Evolutionary conservation across 2,113 vertebrate genomes (phyloP).

Genomic region (Cyanoliseus patagonus): DNA sequence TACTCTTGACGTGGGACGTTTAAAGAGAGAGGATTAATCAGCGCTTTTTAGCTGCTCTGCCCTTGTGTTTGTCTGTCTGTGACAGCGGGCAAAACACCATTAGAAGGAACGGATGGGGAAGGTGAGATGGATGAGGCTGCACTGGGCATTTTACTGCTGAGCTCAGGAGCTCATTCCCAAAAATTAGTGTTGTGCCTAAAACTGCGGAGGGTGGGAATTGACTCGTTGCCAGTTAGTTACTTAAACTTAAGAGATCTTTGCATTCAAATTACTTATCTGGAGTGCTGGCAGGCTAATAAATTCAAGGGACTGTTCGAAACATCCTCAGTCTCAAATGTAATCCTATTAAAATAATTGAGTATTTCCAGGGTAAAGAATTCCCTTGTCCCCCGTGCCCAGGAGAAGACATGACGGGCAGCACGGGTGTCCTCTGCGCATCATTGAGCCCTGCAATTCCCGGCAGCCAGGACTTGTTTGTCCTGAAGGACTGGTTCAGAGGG

Average conservation of each 20-base stretch:
- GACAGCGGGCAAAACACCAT: neutral
- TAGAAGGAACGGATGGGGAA: neutral
- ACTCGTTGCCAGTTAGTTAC: slow-evolving; percentile 71
- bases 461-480: neutral
- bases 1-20: neutral
- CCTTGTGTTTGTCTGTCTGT: neutral
- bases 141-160: neutral
- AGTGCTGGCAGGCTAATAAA: slow-evolving; percentile 71
- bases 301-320: slow-evolving; percentile 70
- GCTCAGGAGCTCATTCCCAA: neutral
- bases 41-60: neutral
- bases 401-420: slow-evolving; percentile 45
- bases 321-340: slow-evolving; percentile 69
- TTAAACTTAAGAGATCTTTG: slow-evolving; percentile 72
- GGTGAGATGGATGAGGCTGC: neutral
- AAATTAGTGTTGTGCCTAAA: slow-evolving; percentile 2
- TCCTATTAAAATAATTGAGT: slow-evolving; percentile 78
- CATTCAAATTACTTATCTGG: slow-evolving; percentile 65
- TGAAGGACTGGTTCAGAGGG: neutral
- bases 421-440: slow-evolving; percentile 55
- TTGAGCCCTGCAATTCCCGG: neutral
- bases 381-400: slow-evolving; percentile 34
- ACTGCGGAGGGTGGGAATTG: slow-evolving; percentile 15
- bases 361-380: slow-evolving; percentile 71
- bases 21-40: neutral